These are phyloP conservation scores for Verasper variegatus DNA, from an alignment of 2,113 vertebrate genomes.

Conservation along the genomic window DNA sequence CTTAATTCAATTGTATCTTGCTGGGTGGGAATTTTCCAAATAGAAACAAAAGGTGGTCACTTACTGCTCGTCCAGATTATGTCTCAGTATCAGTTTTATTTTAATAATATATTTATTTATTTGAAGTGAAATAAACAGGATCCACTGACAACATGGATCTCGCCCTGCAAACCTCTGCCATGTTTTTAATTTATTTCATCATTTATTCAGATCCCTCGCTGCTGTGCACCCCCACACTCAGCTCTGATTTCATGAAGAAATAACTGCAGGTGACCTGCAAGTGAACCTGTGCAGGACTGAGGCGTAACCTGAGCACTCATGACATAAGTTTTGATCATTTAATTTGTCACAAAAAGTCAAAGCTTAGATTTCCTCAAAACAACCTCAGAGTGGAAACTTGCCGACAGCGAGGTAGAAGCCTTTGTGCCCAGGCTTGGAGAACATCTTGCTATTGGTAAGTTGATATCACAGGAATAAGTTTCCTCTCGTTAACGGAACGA, in stretches of 20 bases:
- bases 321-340: background rate
- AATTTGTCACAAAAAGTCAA: background rate
- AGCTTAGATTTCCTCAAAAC: constrained; percentile 1
- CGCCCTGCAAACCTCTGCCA: background rate
- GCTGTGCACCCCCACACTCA: background rate
- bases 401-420: background rate
- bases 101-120: background rate
- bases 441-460: constrained; percentile 24
- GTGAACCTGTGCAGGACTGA: background rate
- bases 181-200: background rate
- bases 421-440: constrained; percentile 20
- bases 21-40: no score
- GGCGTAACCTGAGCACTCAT: background rate
- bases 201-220: background rate
- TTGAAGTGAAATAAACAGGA: background rate
- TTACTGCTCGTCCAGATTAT: no score
- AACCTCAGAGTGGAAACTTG: background rate
- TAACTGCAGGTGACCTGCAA: background rate
- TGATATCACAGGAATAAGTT: constrained; percentile 45
- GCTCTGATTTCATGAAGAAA: background rate
- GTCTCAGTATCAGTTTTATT: no score
- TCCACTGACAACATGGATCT: background rate
- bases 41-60: no score
- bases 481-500: constrained; percentile 57
- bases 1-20: no score